Conservation (phyloP, 2,113 vertebrate species). For the Oenanthe oenanthe region DNA sequence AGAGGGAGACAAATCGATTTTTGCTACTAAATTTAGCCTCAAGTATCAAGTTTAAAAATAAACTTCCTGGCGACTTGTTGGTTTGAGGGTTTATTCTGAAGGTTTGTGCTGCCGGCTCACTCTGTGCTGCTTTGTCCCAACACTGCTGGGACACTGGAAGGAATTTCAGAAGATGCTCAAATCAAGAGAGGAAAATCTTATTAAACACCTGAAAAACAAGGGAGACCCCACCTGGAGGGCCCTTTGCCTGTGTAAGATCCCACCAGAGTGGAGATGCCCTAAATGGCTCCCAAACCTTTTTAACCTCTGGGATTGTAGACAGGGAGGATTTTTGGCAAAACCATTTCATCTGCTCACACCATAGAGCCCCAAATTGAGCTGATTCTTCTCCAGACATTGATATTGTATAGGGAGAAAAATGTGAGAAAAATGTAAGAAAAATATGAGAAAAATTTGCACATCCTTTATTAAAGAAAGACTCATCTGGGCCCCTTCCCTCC, state of each 20-base stretch:
- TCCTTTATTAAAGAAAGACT: not conserved
- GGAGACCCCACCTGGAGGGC: not conserved
- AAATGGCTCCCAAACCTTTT: not conserved
- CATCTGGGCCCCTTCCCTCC: accelerated
- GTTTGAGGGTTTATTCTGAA: not conserved
- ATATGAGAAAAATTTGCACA: not conserved
- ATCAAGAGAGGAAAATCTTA: not conserved
- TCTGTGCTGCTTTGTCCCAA: accelerated
- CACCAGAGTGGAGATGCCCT: accelerated
- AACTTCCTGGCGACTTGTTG: not conserved
- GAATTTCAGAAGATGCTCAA: not conserved
- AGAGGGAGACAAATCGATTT: not conserved
- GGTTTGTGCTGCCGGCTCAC: not conserved
- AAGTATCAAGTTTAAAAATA: not conserved
- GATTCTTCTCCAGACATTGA: no score
- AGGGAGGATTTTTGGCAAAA: not conserved
- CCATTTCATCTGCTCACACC: accelerated
- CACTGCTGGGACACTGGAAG: accelerated
- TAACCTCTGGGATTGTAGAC: not conserved
- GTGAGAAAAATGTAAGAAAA: not conserved
- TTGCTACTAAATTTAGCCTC: not conserved
- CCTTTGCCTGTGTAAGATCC: not conserved
- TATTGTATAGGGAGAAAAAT: not conserved
- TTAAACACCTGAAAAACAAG: accelerated
- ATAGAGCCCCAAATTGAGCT: accelerated